Evolutionary conservation across 2,797 vertebrate species (phyloP).

Genomic region (Eulemur albifrons): DNA sequence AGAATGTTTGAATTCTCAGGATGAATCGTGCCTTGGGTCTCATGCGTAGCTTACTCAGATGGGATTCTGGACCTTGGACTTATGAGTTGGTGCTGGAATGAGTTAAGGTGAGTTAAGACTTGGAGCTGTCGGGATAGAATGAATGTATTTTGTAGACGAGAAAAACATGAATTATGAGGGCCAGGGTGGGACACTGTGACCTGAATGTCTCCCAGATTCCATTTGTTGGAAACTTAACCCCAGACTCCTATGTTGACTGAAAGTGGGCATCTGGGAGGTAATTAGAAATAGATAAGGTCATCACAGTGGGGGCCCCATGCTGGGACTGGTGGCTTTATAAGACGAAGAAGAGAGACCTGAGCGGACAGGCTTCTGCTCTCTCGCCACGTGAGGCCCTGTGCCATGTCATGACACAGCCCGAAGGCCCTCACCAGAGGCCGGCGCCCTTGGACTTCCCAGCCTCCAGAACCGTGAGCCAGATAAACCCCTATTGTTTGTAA

Average conservation of each 20-base stretch:
- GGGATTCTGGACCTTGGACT: neutral
- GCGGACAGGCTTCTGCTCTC: neutral
- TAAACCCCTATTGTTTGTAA: neutral
- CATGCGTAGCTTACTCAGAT: neutral
- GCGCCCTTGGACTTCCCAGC: neutral
- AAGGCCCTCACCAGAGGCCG: neutral
- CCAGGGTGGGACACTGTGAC: neutral
- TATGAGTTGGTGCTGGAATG: neutral
- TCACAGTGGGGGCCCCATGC: neutral
- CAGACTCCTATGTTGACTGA: neutral
- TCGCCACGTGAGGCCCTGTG: neutral
- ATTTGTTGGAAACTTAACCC: neutral
- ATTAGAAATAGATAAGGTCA: neutral
- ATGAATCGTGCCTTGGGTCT: neutral
- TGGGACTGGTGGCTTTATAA: neutral
- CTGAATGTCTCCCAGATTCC: neutral
- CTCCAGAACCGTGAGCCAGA: neutral
- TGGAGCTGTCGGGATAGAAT: neutral
- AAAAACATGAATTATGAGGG: neutral
- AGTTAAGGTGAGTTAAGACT: neutral
- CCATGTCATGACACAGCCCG: neutral
- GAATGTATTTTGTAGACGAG: neutral
- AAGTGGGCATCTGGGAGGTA: neutral
- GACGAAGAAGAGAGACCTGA: neutral
- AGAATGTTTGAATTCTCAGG: neutral